Evolutionary conservation across 2,888 invertebrate species (phyloP).

Genomic region (Coenonympha arcania): DNA sequence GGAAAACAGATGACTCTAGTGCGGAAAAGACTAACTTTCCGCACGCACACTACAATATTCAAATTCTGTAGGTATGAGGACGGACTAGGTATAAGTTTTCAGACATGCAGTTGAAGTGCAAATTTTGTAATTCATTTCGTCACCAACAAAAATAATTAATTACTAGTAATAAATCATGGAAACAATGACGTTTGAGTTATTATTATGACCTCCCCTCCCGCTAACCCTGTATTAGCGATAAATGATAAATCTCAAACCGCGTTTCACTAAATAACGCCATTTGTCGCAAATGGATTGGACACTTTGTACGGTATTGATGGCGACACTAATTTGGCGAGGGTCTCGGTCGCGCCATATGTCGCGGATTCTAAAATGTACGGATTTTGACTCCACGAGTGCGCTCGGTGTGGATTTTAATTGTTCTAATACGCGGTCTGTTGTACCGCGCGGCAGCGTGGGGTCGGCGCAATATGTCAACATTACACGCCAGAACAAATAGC

Average conservation of each 20-base stretch:
- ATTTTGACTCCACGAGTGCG: constrained; percentile 25
- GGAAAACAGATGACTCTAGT: no score
- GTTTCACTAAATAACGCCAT: constrained; percentile 52
- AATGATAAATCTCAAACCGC: constrained; percentile 14
- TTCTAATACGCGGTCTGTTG: constrained; percentile 33
- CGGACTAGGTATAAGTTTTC: no score
- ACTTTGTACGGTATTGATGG: constrained; percentile 55
- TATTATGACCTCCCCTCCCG: constrained; percentile 21
- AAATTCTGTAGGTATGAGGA: no score
- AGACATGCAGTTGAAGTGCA: not conserved
- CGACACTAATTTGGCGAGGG: constrained; percentile 61
- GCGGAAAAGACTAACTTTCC: no score
- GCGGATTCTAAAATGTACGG: constrained; percentile 32
- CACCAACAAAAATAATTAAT: no score
- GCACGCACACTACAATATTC: no score
- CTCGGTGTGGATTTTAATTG: constrained; percentile 51
- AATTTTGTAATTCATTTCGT: not conserved
- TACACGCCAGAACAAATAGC: not conserved
- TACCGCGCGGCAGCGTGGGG: not conserved
- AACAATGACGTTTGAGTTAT: constrained; percentile 5
- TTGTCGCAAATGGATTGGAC: constrained; percentile 67
- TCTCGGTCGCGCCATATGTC: constrained; percentile 64
- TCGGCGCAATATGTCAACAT: not conserved
- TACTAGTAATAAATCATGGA: not conserved
- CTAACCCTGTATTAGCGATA: not conserved